Percentiles rank a stretch among this genome's conserved stretches.
phyloP scores from a whole-genome alignment of 1,140 invertebrate species.

The Caenorhabditis briggsae region DNA sequence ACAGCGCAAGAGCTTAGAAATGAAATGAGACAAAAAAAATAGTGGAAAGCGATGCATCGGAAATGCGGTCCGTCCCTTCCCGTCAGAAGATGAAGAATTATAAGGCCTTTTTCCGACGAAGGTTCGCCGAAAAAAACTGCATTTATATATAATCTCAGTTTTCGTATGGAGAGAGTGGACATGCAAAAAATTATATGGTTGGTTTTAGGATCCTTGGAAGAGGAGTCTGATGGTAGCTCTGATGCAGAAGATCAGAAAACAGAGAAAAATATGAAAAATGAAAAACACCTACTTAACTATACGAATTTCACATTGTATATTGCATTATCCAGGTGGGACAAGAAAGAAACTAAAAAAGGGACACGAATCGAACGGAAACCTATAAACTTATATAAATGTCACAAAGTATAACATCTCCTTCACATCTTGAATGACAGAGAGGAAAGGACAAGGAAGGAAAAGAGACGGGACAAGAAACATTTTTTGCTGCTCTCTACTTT shows the following conservation, averaged over 20 bases:
- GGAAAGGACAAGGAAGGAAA: constrained; percentile 6
- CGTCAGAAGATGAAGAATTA: constrained; percentile 33
- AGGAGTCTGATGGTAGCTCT: neutral
- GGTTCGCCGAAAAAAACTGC: constrained; percentile 18
- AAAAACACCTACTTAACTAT: neutral
- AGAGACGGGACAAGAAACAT: neutral
- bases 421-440: constrained; percentile 21
- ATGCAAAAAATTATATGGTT: constrained; percentile 14
- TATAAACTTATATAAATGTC: neutral
- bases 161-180: neutral
- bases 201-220: neutral
- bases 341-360: neutral
- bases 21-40: constrained; percentile 49
- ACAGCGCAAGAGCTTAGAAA: constrained; percentile 29
- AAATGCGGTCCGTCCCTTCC: constrained; percentile 24
- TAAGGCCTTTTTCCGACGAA: neutral
- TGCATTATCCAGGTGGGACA: neutral
- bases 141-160: constrained; percentile 32
- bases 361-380: too few relatives aligned
- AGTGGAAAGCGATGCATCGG: constrained; percentile 42
- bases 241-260: neutral
- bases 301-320: neutral
- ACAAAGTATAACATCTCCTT: neutral
- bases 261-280: neutral
- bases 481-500: neutral